Conservation (phyloP, 2,888 invertebrate species). For the Metellina segmentata region DNA sequence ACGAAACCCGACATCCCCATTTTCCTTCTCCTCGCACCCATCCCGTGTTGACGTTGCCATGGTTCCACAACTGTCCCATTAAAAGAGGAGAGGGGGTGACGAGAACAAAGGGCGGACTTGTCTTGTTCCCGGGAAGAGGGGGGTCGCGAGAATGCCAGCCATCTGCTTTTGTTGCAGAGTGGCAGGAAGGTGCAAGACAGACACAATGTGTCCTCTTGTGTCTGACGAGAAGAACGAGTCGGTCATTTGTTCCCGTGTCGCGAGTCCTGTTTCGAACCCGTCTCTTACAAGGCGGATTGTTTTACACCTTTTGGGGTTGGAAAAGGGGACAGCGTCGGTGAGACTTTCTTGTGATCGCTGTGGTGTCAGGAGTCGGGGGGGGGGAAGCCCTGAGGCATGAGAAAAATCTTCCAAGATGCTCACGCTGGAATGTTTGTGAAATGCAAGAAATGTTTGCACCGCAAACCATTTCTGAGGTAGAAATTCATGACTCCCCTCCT, state of each 20-base stretch:
- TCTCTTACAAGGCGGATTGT: background rate
- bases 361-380: background rate
- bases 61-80: background rate
- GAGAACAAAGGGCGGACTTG: constrained; percentile 38
- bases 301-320: background rate
- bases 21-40: no score
- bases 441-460: background rate
- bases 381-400: background rate
- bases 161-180: constrained; percentile 51
- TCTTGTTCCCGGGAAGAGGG: background rate
- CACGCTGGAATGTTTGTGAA: background rate
- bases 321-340: background rate
- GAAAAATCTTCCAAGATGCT: background rate
- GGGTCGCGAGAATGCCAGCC: constrained; percentile 18
- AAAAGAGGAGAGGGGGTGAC: constrained; percentile 6
- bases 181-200: constrained; percentile 27
- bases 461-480: background rate
- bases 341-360: background rate
- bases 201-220: constrained; percentile 18
- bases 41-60: background rate
- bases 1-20: no score
- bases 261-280: background rate
- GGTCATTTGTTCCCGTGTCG: constrained; percentile 1
- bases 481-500: no score
- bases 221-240: background rate